Conservation (phyloP, 92 coral and sea anemone species). For the Epizoanthus illoricatus region DNA sequence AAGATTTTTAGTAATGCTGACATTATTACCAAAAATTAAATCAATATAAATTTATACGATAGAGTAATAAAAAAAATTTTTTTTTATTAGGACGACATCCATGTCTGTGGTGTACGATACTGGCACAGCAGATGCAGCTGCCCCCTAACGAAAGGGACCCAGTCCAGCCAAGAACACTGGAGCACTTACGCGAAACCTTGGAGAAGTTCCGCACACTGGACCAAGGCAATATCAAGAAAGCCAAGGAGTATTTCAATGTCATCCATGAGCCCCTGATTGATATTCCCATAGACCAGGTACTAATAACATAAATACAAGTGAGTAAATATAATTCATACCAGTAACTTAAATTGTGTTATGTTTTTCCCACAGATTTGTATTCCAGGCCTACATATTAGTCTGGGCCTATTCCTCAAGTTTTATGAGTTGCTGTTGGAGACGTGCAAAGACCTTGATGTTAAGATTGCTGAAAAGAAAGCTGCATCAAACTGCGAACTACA, state of each 20-base stretch:
- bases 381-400: slow-evolving; percentile 7
- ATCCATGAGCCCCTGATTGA: slow-evolving; percentile 3
- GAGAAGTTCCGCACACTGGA: slow-evolving; percentile 4
- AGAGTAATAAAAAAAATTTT: background rate
- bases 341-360: background rate
- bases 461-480: background rate
- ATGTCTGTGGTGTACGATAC: slow-evolving; percentile 8
- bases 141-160: background rate
- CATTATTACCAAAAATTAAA: background rate
- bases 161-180: slow-evolving; percentile 5
- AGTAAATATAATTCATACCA: background rate
- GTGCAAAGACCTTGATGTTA: slow-evolving; percentile 2
- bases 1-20: background rate
- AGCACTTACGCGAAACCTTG: background rate
- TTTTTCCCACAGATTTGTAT: background rate
- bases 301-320: background rate
- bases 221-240: slow-evolving; percentile 1
- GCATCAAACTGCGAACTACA: no score
- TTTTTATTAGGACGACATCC: background rate
- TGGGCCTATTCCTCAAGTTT: background rate
- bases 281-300: slow-evolving; percentile 7
- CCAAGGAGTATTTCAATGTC: background rate
- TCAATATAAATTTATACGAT: background rate
- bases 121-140: background rate
- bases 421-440: slow-evolving; percentile 12